Conservation (phyloP, 2,113 vertebrate species). For the Oryzias melastigma region DNA sequence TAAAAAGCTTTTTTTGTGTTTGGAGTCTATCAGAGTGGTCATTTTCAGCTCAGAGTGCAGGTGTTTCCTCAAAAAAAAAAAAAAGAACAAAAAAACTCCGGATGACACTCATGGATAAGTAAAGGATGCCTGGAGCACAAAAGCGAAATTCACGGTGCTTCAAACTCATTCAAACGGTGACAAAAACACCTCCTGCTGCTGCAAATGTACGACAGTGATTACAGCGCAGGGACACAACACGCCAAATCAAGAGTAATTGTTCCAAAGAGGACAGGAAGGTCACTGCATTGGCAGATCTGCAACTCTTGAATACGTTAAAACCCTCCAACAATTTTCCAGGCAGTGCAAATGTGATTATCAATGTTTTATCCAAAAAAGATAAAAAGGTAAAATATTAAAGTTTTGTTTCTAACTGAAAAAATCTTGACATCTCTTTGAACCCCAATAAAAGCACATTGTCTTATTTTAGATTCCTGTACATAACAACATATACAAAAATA, state of each 20-base stretch:
- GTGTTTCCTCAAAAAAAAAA: conserved; percentile 15
- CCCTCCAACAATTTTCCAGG: neutral
- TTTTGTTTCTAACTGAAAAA: too few species aligned
- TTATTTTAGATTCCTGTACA: too few species aligned
- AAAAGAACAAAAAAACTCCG: conserved; percentile 6
- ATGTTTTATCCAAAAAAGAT: too few species aligned
- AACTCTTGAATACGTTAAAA: conserved; percentile 14
- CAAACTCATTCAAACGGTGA: conserved; percentile 37
- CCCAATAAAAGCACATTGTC: too few species aligned
- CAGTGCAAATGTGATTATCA: too few species aligned
- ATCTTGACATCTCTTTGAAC: too few species aligned
- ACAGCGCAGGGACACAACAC: conserved; percentile 24
- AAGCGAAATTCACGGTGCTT: conserved; percentile 30
- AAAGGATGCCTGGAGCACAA: conserved; percentile 27
- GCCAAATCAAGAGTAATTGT: conserved; percentile 33
- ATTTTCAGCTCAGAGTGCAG: conserved; percentile 33
- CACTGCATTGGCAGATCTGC: conserved; percentile 1
- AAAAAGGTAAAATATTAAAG: too few species aligned
- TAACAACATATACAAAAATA: too few species aligned
- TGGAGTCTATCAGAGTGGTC: conserved; percentile 2
- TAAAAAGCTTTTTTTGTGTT: conserved; percentile 6
- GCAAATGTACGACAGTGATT: conserved; percentile 39
- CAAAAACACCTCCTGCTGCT: conserved; percentile 24
- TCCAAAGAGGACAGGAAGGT: conserved; percentile 20
- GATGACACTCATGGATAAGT: conserved; percentile 35